Base-by-base conservation (phyloP, 2,113 vertebrate species). In the Pygoscelis adeliae region DNA sequence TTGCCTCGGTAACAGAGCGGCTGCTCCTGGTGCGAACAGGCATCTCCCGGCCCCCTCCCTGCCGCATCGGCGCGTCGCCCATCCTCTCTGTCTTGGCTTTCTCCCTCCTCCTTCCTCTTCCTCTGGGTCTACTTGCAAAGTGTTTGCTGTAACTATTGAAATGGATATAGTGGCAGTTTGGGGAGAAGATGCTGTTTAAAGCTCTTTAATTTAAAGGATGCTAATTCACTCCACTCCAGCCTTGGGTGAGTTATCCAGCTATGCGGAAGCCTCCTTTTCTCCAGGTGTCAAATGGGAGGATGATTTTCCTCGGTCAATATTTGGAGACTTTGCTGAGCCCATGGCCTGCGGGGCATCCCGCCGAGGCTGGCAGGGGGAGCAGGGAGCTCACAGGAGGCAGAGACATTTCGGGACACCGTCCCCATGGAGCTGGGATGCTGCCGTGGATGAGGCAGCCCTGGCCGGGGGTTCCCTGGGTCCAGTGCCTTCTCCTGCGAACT, bases 161-260 rank as follows among this genome's bases (percentile, higher is more conserved):
- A 87, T 73, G 78, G 71, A 85, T 94, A 74, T 86, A 90, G 77
- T 81, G 53, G 80, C 90, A 87, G 47, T 94, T 86, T 96, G 84
- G 78, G 74, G 71, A 94, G 62, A 91, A 93, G 89, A 90, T 74
- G 58, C 82, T 77, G 71, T 83, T 94, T 89, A 91, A 95, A 93
- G 90, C 90, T 95, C 92, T 95, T 97, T 94, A 94, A 95, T 93
- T 95, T 93, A 94, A 96, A 91, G 91, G 71, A 90, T 89, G 87
- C 52, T 92, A 94, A 95, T 93, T 96, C 44, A 17, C 59, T 72
- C 40, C 0, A 8, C 66, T 91, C 58, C 59, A 73, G 62, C 84
- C 78, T 88, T 17, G 16, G n/a, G 49, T 63, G 63, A 94, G 23
- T 90, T 94, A 91, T 30, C 50, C 63, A 53, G 76, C 69, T 66